phyloP scores from a whole-genome alignment of 2,888 invertebrate species.

The Pterostichus niger region DNA sequence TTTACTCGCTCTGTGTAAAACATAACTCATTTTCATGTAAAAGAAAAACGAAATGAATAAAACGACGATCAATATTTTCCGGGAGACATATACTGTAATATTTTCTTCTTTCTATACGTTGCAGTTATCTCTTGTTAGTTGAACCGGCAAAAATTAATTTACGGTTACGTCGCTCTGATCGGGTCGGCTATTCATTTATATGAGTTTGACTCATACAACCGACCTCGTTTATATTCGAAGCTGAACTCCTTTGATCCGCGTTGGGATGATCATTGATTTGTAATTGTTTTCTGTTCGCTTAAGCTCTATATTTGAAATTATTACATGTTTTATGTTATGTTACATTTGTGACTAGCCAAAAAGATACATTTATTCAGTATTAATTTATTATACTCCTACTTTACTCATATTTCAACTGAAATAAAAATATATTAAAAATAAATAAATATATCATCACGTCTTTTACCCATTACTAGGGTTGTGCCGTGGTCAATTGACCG shows the following conservation, averaged over 20 bases:
- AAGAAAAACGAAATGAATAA: background rate
- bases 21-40: too few species aligned
- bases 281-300: background rate
- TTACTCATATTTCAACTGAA: too few species aligned
- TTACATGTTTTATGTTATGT: too few species aligned
- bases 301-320: background rate
- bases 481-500: too few species aligned
- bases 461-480: too few species aligned
- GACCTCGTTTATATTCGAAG: background rate
- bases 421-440: too few species aligned
- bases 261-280: background rate
- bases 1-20: too few species aligned
- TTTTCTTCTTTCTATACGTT: slow-evolving; percentile 11
- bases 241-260: slow-evolving; percentile 10
- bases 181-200: slow-evolving; percentile 25
- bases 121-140: slow-evolving; percentile 41
- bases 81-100: slow-evolving; percentile 34
- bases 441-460: too few species aligned
- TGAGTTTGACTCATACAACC: background rate
- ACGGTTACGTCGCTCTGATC: slow-evolving; percentile 25
- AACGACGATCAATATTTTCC: slow-evolving; percentile 37
- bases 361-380: too few species aligned
- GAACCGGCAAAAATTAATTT: slow-evolving; percentile 53
- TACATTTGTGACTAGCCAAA: too few species aligned
- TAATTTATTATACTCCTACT: too few species aligned